These are phyloP conservation scores for Eupristina koningsbergeri DNA, from an alignment of 1,140 invertebrate genomes.

Conservation along the genomic window DNA sequence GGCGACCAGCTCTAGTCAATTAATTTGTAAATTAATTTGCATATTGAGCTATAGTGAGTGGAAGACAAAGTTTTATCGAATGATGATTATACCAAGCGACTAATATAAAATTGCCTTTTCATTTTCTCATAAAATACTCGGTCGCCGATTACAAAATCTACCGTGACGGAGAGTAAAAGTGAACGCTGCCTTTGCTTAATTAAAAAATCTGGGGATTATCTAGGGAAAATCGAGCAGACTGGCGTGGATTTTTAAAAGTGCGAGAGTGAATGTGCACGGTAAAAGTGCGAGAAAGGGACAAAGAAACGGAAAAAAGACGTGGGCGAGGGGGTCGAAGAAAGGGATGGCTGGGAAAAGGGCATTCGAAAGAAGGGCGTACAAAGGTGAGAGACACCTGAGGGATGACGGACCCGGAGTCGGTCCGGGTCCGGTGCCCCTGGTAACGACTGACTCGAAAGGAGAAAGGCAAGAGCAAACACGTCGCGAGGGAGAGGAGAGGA, in stretches of 20 bases:
- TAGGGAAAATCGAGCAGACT: neutral
- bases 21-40: no score
- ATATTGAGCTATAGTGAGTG: no score
- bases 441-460: conserved; percentile 44
- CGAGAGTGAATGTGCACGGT: no score
- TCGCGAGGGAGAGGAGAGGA: neutral
- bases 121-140: no score
- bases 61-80: no score
- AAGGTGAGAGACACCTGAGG: conserved; percentile 17
- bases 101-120: no score
- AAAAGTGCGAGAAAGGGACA: neutral
- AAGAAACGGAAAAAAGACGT: neutral
- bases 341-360: neutral
- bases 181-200: no score
- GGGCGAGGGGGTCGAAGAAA: neutral
- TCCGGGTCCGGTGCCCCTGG: conserved; percentile 6
- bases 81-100: no score
- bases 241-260: neutral
- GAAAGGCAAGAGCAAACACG: conserved; percentile 41
- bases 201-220: no score
- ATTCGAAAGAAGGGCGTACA: conserved; percentile 19
- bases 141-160: no score
- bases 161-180: no score
- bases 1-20: no score
- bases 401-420: neutral